These are phyloP conservation scores for Seira sanloemensis DNA, from an alignment of 2,888 invertebrate genomes.

Conservation along the genomic window DNA sequence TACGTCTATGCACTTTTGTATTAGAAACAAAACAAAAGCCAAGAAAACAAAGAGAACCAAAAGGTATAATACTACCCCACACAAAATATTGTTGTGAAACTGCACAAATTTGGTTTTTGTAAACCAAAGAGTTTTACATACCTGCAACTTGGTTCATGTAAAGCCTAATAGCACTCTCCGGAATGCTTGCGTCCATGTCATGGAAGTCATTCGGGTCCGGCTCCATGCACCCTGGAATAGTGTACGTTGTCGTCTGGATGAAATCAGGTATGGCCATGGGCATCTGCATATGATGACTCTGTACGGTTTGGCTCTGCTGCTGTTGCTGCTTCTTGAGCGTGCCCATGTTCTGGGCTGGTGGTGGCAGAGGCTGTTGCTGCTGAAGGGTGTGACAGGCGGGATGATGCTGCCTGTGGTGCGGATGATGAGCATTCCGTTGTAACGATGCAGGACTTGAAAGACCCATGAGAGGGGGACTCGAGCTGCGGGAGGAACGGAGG, in stretches of 20 bases:
- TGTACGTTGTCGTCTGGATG: conserved; percentile 61
- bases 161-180: conserved; percentile 69
- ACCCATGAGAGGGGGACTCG: conserved; percentile 68
- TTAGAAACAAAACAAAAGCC: too few relatives aligned
- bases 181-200: conserved; percentile 49
- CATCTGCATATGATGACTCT: conserved; percentile 42
- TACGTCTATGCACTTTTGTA: too few relatives aligned
- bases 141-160: conserved; percentile 73
- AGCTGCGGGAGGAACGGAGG: conserved; percentile 68
- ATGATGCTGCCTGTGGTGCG: conserved; percentile 60
- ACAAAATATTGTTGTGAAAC: too few relatives aligned
- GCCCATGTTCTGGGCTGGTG: not conserved
- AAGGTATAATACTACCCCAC: too few relatives aligned
- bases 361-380: conserved; percentile 32
- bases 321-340: conserved; percentile 23
- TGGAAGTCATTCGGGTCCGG: conserved; percentile 37
- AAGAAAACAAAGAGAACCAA: too few relatives aligned
- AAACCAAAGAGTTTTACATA: too few relatives aligned
- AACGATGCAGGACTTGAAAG: conserved; percentile 65
- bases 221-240: conserved; percentile 54
- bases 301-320: conserved; percentile 29
- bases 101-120: too few relatives aligned
- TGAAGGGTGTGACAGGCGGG: conserved; percentile 56
- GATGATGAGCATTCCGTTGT: conserved; percentile 57
- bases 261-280: conserved; percentile 71